These are phyloP conservation scores for Platycheirus albimanus DNA, from an alignment of 2,888 invertebrate genomes.

Conservation along the genomic window DNA sequence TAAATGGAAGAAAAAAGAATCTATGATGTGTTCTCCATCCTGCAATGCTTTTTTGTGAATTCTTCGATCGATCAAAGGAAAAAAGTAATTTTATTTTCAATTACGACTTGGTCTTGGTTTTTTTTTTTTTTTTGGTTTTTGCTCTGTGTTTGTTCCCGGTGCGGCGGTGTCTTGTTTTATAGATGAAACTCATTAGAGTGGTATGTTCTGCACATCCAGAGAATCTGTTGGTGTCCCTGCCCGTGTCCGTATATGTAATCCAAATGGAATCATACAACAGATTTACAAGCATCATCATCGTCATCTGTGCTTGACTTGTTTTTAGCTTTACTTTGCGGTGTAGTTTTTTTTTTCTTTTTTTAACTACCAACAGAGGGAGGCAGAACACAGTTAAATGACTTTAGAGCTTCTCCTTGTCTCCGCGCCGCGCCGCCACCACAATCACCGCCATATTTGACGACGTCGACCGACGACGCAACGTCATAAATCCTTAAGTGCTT, in stretches of 20 bases:
- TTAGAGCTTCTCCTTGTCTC: not conserved
- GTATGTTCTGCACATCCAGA: not conserved
- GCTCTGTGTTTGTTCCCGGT: slow-evolving; percentile 24
- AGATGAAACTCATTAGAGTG: slow-evolving; percentile 52
- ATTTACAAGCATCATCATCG: slow-evolving; percentile 42
- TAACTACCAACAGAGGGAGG: not conserved
- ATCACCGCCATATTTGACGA: not conserved
- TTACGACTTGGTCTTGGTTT: slow-evolving; percentile 57
- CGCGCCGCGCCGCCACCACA: too few relatives aligned
- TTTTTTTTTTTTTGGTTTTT: not conserved
- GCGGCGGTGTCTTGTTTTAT: slow-evolving; percentile 33
- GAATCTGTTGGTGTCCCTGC: not conserved
- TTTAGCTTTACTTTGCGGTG: slow-evolving; percentile 23
- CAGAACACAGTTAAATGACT: slow-evolving; percentile 2
- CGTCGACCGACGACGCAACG: not conserved
- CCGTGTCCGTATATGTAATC: slow-evolving; percentile 53
- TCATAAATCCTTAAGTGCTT: slow-evolving; percentile 66
- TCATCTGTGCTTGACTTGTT: slow-evolving; percentile 52
- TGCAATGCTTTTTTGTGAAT: slow-evolving; percentile 36
- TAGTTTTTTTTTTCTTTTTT: slow-evolving; percentile 14
- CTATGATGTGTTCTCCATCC: not conserved
- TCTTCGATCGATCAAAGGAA: slow-evolving; percentile 61
- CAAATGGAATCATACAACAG: slow-evolving; percentile 57
- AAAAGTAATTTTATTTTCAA: slow-evolving; percentile 70
- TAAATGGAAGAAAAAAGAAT: not conserved